These are phyloP conservation scores for Holocentrus rufus DNA, from an alignment of 2,797 vertebrate species.

Conservation along the genomic window DNA sequence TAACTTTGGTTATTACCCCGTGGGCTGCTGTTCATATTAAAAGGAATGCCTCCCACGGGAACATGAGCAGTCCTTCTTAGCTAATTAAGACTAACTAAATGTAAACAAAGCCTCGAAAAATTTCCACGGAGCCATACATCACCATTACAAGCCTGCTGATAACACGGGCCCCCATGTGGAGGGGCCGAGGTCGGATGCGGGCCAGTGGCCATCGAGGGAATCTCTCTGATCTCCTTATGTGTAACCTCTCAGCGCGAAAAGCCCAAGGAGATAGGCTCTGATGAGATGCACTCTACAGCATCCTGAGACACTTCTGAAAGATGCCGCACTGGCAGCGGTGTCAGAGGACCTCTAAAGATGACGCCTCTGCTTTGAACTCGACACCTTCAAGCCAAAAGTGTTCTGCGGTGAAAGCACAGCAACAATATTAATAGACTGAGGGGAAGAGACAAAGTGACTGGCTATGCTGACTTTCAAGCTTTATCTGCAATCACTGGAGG, in stretches of 20 bases:
- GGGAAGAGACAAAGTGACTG: not conserved
- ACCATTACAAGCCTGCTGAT: slow-evolving; percentile 11
- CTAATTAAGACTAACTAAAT: slow-evolving; percentile 50
- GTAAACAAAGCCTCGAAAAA: slow-evolving; percentile 13
- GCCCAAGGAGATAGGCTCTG: slow-evolving; percentile 6
- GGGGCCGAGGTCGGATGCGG: slow-evolving; percentile 3
- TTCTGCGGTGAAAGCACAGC: not conserved
- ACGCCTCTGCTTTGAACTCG: slow-evolving; percentile 4
- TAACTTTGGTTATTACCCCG: slow-evolving; percentile 8
- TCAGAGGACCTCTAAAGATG: slow-evolving; percentile 6
- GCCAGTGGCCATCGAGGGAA: not conserved
- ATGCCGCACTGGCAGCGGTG: not conserved
- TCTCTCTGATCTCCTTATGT: slow-evolving; percentile 29
- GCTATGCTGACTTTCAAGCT: slow-evolving; percentile 5
- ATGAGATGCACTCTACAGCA: not conserved
- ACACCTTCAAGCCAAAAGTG: slow-evolving; percentile 7
- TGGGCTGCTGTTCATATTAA: not conserved
- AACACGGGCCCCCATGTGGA: not conserved
- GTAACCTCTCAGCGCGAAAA: slow-evolving; percentile 5
- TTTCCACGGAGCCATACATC: slow-evolving; percentile 20
- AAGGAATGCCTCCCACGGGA: slow-evolving; percentile 13
- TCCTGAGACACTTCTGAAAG: not conserved
- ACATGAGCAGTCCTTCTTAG: not conserved
- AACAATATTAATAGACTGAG: not conserved
- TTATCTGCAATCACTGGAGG: slow-evolving; percentile 10